phyloP scores from a whole-genome alignment of 2,113 vertebrate species.

The Oxyruncus cristatus region DNA sequence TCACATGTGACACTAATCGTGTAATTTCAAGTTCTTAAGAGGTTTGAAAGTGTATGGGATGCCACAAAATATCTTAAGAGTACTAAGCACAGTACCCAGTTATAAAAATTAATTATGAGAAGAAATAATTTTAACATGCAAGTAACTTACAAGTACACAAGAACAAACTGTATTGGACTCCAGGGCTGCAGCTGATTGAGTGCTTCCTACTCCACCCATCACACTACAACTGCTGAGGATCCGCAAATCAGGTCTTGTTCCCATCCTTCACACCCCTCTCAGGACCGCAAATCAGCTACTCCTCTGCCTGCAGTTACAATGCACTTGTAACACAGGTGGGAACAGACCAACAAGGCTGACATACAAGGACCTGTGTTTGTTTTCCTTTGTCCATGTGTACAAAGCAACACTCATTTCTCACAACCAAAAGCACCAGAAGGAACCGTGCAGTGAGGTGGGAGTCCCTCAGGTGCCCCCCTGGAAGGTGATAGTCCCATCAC shows the following conservation, averaged over 20 bases:
- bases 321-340: background rate
- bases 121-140: background rate
- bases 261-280: background rate
- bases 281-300: background rate
- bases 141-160: background rate
- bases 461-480: rapidly evolving
- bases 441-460: background rate
- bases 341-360: background rate
- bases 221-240: background rate
- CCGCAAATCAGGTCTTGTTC: background rate
- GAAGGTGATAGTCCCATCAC: background rate
- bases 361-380: too few species aligned
- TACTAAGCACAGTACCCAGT: background rate
- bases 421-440: background rate
- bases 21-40: background rate
- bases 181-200: background rate
- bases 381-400: background rate
- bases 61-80: background rate
- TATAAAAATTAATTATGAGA: background rate
- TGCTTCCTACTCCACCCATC: background rate
- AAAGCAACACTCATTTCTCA: rapidly evolving
- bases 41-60: background rate
- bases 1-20: background rate
- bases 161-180: background rate
- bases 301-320: background rate